Conservation (phyloP, 1,140 invertebrate genomes). For the Phortica variegata region DNA sequence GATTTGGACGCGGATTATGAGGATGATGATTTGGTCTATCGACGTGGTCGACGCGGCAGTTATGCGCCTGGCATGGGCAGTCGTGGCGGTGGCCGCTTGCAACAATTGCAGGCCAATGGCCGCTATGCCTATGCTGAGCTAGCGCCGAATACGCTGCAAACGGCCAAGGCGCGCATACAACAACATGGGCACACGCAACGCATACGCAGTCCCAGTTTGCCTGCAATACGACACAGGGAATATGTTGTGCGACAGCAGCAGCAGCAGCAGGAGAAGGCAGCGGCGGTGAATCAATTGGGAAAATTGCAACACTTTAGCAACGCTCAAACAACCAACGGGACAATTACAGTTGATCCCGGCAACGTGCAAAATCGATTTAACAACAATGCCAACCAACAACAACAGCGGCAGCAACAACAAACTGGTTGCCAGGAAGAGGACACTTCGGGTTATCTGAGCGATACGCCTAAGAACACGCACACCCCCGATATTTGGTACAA, state of each 20-base stretch:
- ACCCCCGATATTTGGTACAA: constrained; percentile 55
- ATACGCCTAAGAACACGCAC: constrained; percentile 59
- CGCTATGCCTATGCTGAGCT: constrained; percentile 34
- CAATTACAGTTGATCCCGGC: constrained; percentile 9
- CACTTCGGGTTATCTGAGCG: constrained; percentile 69
- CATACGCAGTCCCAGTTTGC: constrained; percentile 52
- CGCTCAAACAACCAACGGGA: constrained; percentile 35
- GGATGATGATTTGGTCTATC: constrained; percentile 37
- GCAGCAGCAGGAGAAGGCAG: constrained; percentile 24
- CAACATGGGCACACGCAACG: constrained; percentile 25
- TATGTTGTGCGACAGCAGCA: constrained; percentile 13
- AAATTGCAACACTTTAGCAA: constrained; percentile 23
- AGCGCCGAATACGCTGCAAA: constrained; percentile 37
- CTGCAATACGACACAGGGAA: constrained; percentile 40
- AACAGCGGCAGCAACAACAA: constrained; percentile 7
- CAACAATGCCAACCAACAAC: constrained; percentile 11
- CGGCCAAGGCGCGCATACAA: constrained; percentile 50
- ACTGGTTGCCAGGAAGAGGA: constrained; percentile 62
- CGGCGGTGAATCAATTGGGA: constrained; percentile 18
- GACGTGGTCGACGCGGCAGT: constrained; percentile 28
- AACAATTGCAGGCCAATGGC: constrained; percentile 27
- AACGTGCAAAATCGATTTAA: constrained; percentile 14
- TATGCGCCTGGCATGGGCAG: constrained; percentile 37
- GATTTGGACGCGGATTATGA: constrained; percentile 35
- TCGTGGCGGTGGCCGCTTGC: too few species aligned